phyloP scores from a whole-genome alignment of 2,888 invertebrate species.

The Panopea generosa region DNA sequence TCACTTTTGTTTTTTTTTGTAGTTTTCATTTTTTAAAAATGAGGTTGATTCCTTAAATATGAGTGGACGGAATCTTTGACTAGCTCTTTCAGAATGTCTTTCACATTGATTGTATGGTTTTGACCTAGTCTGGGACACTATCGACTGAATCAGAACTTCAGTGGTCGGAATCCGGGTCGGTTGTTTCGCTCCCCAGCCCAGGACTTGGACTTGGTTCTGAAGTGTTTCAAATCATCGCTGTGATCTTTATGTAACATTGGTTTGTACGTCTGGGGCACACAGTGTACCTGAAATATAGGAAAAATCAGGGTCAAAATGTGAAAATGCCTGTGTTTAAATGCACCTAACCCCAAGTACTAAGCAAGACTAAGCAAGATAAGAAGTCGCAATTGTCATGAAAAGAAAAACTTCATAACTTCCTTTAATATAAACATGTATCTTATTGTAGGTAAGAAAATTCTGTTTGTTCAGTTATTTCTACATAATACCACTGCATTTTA shows the following conservation, averaged over 20 bases:
- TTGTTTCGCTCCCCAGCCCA: slow-evolving; percentile 78
- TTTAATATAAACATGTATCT: too few species aligned
- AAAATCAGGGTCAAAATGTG: background rate
- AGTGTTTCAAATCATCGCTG: slow-evolving; percentile 90
- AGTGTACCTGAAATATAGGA: slow-evolving; percentile 86
- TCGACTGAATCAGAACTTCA: slow-evolving; percentile 69
- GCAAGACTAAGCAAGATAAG: too few species aligned
- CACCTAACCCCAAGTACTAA: background rate
- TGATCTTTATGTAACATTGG: slow-evolving; percentile 95
- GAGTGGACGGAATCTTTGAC: slow-evolving; percentile 15
- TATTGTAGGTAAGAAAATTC: too few species aligned
- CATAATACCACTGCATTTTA: too few species aligned
- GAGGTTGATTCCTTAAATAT: background rate
- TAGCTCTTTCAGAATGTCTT: background rate
- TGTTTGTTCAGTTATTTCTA: too few species aligned
- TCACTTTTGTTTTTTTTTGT: slow-evolving; percentile 6
- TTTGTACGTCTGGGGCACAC: slow-evolving; percentile 91
- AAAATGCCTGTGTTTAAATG: background rate
- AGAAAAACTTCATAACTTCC: too few species aligned
- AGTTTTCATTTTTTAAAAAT: background rate
- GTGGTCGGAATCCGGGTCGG: slow-evolving; percentile 73
- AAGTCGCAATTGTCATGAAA: too few species aligned
- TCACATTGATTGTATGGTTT: background rate
- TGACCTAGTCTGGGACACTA: background rate
- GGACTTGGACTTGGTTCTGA: slow-evolving; percentile 92